A percentile compares a stretch with the other conserved stretches of the same genome.
Conservation (phyloP, 2,113 vertebrate species). For the Sapayoa aenigma region DNA sequence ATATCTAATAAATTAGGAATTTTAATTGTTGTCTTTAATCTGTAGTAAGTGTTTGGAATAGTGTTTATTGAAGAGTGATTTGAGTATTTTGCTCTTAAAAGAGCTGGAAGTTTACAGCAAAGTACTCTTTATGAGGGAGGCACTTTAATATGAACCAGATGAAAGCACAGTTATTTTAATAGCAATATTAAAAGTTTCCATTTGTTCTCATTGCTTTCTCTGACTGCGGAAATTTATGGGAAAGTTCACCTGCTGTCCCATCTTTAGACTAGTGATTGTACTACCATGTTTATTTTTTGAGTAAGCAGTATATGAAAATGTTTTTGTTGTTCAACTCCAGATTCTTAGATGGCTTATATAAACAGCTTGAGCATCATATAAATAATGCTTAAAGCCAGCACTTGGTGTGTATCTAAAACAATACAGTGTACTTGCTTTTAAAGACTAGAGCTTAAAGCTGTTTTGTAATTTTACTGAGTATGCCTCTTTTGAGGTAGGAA, state of each 20-base stretch:
- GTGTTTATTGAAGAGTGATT: constrained; percentile 60
- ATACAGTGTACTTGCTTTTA: background rate
- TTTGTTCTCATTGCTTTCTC: constrained; percentile 10
- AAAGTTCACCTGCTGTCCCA: background rate
- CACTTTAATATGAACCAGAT: constrained; percentile 48
- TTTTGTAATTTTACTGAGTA: background rate
- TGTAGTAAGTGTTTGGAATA: constrained; percentile 19
- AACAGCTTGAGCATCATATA: background rate
- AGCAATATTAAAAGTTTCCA: constrained; percentile 17
- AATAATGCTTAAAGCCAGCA: background rate
- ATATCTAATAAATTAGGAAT: constrained; percentile 48
- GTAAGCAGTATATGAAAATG: background rate
- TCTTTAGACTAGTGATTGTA: background rate
- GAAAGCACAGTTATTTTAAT: constrained; percentile 46
- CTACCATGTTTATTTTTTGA: background rate
- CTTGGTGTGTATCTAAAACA: background rate
- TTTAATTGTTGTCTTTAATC: constrained; percentile 60
- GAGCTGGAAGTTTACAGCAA: constrained; percentile 17
- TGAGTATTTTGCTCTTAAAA: constrained; percentile 48
- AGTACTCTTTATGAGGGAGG: constrained; percentile 1
- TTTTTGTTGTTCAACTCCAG: background rate
- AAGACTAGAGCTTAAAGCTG: background rate
- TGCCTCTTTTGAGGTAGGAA: background rate
- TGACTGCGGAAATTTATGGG: background rate
- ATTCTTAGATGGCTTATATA: background rate